Conservation (phyloP, 2,113 vertebrate species). For the Poeciliopsis turrubarensis region DNA sequence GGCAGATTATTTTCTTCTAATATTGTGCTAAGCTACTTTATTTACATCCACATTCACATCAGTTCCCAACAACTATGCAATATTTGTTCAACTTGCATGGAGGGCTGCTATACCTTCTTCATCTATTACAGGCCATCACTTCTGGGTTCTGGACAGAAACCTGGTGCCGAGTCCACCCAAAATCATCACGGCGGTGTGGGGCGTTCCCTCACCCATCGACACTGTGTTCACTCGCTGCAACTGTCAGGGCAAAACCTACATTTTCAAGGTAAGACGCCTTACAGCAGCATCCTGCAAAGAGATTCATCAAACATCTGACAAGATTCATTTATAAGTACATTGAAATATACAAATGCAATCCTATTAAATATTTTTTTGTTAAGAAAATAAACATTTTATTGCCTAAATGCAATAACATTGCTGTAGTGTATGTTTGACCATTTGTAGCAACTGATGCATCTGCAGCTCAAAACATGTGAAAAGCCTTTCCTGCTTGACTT, state of each 20-base stretch:
- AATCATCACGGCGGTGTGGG: slow-evolving; percentile 88
- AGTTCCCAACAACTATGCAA: neutral
- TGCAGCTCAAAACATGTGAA: too few species aligned
- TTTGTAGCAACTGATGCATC: too few species aligned
- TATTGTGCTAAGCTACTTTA: neutral
- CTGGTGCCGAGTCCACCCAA: slow-evolving; percentile 78
- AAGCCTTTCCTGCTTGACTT: too few species aligned
- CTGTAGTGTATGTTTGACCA: too few species aligned
- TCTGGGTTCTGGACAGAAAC: slow-evolving; percentile 86
- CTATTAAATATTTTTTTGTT: too few species aligned
- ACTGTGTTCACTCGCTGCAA: slow-evolving; percentile 94
- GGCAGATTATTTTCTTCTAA: too few species aligned
- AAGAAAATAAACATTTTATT: too few species aligned
- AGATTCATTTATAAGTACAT: too few species aligned
- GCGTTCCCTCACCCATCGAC: slow-evolving; percentile 93
- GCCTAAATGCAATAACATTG: too few species aligned
- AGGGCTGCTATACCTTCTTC: neutral
- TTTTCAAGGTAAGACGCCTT: slow-evolving; percentile 87
- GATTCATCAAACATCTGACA: too few species aligned
- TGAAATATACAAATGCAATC: too few species aligned
- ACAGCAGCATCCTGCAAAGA: neutral
- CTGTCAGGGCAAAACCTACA: slow-evolving; percentile 94
- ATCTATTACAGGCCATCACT: slow-evolving; percentile 86
- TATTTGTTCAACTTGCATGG: too few species aligned
- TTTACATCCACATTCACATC: neutral